These are phyloP conservation scores for Festucalex cinctus DNA, from an alignment of 2,113 vertebrate species.

Conservation along the genomic window DNA sequence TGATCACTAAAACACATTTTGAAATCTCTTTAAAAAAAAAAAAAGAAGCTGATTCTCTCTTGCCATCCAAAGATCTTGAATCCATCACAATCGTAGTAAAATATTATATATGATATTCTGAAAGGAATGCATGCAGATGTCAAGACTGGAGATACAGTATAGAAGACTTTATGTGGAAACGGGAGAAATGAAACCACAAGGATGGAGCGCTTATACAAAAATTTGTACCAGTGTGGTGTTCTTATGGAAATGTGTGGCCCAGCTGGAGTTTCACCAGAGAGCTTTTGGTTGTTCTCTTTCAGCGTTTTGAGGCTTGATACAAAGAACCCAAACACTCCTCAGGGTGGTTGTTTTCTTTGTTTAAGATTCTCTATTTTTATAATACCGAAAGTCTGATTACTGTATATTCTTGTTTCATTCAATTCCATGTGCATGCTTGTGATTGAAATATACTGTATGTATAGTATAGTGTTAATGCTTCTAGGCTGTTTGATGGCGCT, in stretches of 20 bases:
- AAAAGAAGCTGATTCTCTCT: background rate
- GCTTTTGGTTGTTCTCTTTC: constrained; percentile 25
- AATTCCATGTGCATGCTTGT: constrained; percentile 25
- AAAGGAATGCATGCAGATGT: background rate
- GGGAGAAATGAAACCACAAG: constrained; percentile 5
- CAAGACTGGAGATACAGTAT: background rate
- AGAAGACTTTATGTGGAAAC: background rate
- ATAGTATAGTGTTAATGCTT: constrained; percentile 17
- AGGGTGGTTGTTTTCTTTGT: constrained; percentile 21
- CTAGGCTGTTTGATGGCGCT: constrained; percentile 22
- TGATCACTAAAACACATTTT: constrained; percentile 84
- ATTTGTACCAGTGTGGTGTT: constrained; percentile 9
- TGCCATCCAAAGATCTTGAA: background rate
- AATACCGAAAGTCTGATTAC: background rate
- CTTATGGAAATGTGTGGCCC: constrained; percentile 20
- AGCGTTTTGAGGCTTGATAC: constrained; percentile 25
- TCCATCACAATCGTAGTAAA: background rate
- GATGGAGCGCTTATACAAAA: background rate
- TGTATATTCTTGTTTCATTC: constrained; percentile 5
- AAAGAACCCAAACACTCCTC: constrained; percentile 2
- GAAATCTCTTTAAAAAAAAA: background rate
- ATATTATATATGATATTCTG: background rate
- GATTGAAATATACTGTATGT: background rate
- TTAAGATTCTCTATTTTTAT: background rate
- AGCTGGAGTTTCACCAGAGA: constrained; percentile 12